phyloP scores from a whole-genome alignment of 2,888 invertebrate species.

The Mycalesis mineus region DNA sequence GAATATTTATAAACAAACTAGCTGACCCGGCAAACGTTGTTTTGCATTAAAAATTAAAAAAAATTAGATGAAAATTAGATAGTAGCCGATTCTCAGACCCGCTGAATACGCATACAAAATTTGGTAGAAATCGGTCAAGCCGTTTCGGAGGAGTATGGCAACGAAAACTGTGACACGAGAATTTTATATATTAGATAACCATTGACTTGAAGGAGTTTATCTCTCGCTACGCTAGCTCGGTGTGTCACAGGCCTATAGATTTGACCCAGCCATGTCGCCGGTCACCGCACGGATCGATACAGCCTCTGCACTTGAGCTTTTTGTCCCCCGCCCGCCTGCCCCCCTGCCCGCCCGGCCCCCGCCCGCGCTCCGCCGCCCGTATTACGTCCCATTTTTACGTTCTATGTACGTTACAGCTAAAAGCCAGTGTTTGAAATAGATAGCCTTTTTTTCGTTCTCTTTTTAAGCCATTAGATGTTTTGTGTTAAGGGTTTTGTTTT shows the following conservation, averaged over 20 bases:
- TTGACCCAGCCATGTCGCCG: slow-evolving; percentile 74
- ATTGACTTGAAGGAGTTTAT: neutral
- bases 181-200: no score
- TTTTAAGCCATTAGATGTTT: slow-evolving; percentile 14
- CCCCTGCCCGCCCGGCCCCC: slow-evolving; percentile 30
- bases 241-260: slow-evolving; percentile 34
- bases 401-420: slow-evolving; percentile 30
- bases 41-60: no score
- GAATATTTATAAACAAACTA: no score
- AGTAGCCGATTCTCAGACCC: no score
- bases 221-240: slow-evolving; percentile 29
- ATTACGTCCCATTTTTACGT: slow-evolving; percentile 63
- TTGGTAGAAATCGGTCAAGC: no score
- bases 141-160: no score
- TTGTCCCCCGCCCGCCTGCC: slow-evolving; percentile 43
- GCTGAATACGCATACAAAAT: no score
- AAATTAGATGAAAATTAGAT: no score
- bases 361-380: slow-evolving; percentile 40
- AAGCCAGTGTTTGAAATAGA: slow-evolving; percentile 11
- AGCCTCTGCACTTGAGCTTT: slow-evolving; percentile 76
- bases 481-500: neutral
- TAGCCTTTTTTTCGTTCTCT: neutral
- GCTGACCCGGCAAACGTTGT: no score
- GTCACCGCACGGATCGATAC: slow-evolving; percentile 72
- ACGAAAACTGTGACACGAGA: no score